Conservation (phyloP, 2,888 invertebrate genomes). For the Leptothorax acervorum region DNA sequence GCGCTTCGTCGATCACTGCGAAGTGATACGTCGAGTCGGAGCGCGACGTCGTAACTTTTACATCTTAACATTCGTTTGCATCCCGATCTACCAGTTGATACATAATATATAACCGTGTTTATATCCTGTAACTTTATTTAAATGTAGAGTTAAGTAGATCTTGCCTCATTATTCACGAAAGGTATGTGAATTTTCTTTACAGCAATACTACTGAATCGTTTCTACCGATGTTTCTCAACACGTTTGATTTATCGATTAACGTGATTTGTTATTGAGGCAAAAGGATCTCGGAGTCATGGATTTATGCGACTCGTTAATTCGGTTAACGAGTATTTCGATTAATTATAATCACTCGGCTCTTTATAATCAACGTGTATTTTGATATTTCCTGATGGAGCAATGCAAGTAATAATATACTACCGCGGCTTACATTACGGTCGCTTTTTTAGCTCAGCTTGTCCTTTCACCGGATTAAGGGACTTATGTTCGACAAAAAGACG, state of each 20-base stretch:
- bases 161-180: neutral
- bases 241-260: neutral
- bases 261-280: conserved; percentile 4
- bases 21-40: conserved; percentile 18
- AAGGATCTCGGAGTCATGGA: neutral
- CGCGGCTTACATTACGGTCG: neutral
- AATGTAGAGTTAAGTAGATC: neutral
- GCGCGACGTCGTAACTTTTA: conserved; percentile 17
- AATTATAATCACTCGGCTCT: conserved; percentile 8
- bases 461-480: conserved; percentile 35
- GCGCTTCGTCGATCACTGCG: conserved; percentile 43
- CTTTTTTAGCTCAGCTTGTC: conserved; percentile 7
- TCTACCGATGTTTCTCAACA: neutral
- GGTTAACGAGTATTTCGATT: conserved; percentile 13
- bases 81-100: conserved; percentile 7
- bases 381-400: conserved; percentile 1
- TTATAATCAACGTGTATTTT: conserved; percentile 3
- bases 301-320: conserved; percentile 21
- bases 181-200: neutral
- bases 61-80: neutral
- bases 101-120: conserved; percentile 15
- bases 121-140: conserved; percentile 6
- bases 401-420: neutral
- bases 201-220: neutral
- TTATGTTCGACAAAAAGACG: neutral